These are phyloP conservation scores for Neelides folsomi DNA, from an alignment of 2,888 invertebrate species.

Conservation along the genomic window DNA sequence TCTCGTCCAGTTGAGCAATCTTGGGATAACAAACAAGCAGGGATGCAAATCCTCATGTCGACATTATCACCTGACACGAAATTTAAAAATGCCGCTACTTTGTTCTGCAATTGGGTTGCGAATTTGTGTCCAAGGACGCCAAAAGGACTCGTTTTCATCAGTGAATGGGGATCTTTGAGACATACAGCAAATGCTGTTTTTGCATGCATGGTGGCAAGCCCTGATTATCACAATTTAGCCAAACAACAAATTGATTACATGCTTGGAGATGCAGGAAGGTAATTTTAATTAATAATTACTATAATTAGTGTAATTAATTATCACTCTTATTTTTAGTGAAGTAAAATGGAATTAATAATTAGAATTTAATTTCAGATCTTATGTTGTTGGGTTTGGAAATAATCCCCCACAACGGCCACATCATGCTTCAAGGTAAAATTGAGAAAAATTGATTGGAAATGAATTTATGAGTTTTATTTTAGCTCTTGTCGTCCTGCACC, in stretches of 20 bases:
- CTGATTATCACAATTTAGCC: slow-evolving; percentile 43
- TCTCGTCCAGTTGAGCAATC: slow-evolving; percentile 17
- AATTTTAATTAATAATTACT: slow-evolving; percentile 25
- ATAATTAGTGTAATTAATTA: too few species aligned
- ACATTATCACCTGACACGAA: slow-evolving; percentile 19
- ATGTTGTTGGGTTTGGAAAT: slow-evolving; percentile 45
- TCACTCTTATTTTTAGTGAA: too few species aligned
- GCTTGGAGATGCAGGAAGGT: slow-evolving; percentile 44
- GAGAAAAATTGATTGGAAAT: background rate
- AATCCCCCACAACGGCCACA: slow-evolving; percentile 45
- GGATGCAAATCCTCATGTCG: slow-evolving; percentile 29
- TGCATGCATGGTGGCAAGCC: slow-evolving; percentile 35
- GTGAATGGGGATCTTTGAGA: slow-evolving; percentile 30
- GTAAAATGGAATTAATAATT: too few species aligned
- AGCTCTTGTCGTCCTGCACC: slow-evolving; percentile 45
- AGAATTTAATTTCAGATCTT: too few species aligned
- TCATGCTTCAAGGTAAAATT: slow-evolving; percentile 43
- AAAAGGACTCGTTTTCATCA: slow-evolving; percentile 30
- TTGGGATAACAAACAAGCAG: slow-evolving; percentile 33
- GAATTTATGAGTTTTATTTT: slow-evolving; percentile 7
- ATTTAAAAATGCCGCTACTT: slow-evolving; percentile 35
- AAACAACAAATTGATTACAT: slow-evolving; percentile 46
- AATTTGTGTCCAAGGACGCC: slow-evolving; percentile 27
- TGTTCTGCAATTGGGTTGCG: slow-evolving; percentile 28
- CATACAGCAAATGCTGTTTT: slow-evolving; percentile 22